phyloP scores from a whole-genome alignment of 2,113 vertebrate genomes.

The Pseudorhombus dupliciocellatus region DNA sequence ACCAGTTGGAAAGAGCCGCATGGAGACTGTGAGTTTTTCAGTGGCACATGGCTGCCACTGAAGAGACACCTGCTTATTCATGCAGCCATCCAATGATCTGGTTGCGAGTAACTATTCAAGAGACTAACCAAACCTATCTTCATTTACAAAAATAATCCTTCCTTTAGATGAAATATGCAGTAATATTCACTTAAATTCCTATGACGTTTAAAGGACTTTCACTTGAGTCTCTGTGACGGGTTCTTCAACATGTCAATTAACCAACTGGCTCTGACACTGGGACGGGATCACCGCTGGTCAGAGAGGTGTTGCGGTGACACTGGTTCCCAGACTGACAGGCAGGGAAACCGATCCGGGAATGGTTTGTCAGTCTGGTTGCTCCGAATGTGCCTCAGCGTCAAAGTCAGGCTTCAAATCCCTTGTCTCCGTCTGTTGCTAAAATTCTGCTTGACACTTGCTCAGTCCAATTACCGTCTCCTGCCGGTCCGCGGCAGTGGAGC shows the following conservation, averaged over 20 bases:
- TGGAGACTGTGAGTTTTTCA: neutral
- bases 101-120: neutral
- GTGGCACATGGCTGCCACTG: too few relatives aligned
- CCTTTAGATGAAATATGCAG: too few relatives aligned
- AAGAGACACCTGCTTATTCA: too few relatives aligned
- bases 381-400: neutral
- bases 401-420: conserved; percentile 6
- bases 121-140: too few relatives aligned
- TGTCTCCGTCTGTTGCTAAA: conserved; percentile 32
- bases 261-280: conserved; percentile 5
- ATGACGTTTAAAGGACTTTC: too few relatives aligned
- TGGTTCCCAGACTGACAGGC: conserved; percentile 40
- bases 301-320: conserved; percentile 29
- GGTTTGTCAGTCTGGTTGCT: conserved; percentile 42
- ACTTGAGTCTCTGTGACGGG: neutral
- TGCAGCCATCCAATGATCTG: neutral
- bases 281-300: conserved; percentile 13
- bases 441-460: conserved; percentile 64
- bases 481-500: conserved; percentile 10
- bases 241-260: neutral
- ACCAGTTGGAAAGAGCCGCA: neutral
- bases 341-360: conserved; percentile 37
- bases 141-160: neutral
- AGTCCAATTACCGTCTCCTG: conserved; percentile 59
- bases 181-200: too few relatives aligned